These are phyloP conservation scores for Myioborus melanocephalus DNA, from an alignment of 2,797 vertebrate genomes.

Conservation along the genomic window DNA sequence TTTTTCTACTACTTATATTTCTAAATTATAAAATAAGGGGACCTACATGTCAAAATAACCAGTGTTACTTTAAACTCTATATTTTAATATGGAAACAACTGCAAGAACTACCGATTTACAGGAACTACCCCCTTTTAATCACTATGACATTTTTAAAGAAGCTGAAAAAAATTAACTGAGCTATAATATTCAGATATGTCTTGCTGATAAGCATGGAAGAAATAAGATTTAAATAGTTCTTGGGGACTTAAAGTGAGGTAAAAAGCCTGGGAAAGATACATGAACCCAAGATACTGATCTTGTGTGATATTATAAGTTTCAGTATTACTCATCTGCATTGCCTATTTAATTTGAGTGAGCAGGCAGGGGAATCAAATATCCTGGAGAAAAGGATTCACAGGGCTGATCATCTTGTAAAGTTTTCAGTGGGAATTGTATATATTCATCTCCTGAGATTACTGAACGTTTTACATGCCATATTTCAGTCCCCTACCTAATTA, in stretches of 20 bases:
- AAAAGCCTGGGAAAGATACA: background rate
- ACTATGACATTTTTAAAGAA: background rate
- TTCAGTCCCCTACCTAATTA: background rate
- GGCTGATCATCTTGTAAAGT: background rate
- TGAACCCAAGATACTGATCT: background rate
- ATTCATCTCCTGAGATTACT: constrained; percentile 2
- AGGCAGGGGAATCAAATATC: constrained; percentile 20
- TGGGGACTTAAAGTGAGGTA: background rate
- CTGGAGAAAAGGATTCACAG: constrained; percentile 8
- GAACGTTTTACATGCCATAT: background rate
- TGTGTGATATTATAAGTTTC: background rate
- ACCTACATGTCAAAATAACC: background rate
- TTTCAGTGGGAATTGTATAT: background rate
- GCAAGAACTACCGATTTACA: background rate
- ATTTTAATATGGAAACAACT: background rate
- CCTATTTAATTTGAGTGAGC: background rate
- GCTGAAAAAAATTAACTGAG: background rate
- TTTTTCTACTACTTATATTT: background rate
- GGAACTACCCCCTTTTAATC: background rate
- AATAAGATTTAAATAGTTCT: background rate
- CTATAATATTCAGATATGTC: background rate
- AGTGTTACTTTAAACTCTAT: background rate
- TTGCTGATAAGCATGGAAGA: background rate
- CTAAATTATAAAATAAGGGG: background rate
- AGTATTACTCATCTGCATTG: background rate